These are phyloP conservation scores for Limnothrissa miodon DNA, from an alignment of 2,113 vertebrate species.

Conservation along the genomic window DNA sequence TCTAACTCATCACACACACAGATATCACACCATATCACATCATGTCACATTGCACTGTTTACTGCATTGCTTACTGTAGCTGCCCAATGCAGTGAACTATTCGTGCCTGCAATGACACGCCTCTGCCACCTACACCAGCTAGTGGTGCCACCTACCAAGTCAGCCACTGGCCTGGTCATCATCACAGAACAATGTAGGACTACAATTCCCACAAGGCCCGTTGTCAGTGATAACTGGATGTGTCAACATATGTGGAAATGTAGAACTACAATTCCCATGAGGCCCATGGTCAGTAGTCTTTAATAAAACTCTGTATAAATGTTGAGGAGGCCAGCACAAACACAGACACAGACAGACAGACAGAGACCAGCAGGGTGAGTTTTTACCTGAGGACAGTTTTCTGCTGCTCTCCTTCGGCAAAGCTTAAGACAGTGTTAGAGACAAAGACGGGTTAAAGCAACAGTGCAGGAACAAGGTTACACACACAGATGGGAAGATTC, in stretches of 20 bases:
- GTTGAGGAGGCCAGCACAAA: background rate
- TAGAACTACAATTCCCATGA: background rate
- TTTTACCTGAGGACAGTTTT: constrained; percentile 46
- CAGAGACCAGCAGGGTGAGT: background rate
- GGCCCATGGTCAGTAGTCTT: background rate
- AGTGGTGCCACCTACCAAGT: background rate
- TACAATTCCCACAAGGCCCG: background rate
- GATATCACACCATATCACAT: background rate
- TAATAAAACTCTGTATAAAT: constrained; percentile 15
- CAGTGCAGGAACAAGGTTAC: background rate
- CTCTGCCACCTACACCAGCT: background rate
- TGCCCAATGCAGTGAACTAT: background rate
- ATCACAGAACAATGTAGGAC: background rate
- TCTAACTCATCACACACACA: background rate
- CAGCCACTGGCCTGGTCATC: background rate
- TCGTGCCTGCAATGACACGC: background rate
- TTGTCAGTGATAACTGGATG: background rate
- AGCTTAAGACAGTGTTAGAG: constrained; percentile 43
- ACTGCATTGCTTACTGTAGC: too few relatives aligned
- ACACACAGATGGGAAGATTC: background rate
- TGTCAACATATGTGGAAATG: background rate
- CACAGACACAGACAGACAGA: constrained; percentile 9
- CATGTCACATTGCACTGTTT: background rate
- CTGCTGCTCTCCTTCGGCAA: constrained; percentile 44
- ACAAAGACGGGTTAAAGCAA: constrained; percentile 37